Evolutionary conservation across 2,797 vertebrate species (phyloP).

Genomic region (Columba guinea): DNA sequence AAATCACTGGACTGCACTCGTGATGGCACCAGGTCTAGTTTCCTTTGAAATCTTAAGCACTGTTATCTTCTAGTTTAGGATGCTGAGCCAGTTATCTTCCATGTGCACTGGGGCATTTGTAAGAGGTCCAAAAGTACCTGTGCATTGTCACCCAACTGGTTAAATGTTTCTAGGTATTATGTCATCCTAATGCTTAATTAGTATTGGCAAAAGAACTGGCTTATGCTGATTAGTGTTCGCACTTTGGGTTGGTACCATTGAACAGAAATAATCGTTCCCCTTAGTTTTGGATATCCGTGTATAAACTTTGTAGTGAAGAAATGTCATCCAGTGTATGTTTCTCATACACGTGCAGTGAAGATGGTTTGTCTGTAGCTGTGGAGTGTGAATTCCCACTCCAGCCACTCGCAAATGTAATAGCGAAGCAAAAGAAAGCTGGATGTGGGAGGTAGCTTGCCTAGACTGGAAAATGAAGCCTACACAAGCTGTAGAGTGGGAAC

Average conservation of each 20-base stretch:
- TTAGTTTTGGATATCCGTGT: background rate
- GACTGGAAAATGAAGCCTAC: background rate
- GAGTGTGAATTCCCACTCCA: background rate
- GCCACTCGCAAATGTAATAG: background rate
- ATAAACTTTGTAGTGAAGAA: background rate
- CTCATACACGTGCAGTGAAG: background rate
- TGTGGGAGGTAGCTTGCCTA: background rate
- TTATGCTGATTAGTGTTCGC: accelerated
- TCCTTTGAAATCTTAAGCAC: background rate
- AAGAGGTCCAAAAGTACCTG: background rate
- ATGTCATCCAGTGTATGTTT: background rate
- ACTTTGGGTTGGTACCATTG: background rate
- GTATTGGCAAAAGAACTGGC: background rate
- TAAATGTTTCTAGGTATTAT: background rate
- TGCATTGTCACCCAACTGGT: background rate
- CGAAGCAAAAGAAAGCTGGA: background rate
- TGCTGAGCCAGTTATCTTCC: background rate
- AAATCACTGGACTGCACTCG: background rate
- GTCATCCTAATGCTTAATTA: background rate
- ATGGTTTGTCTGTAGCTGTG: background rate
- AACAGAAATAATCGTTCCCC: background rate
- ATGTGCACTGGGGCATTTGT: background rate
- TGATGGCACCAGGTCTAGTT: background rate
- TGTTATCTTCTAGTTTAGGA: background rate
- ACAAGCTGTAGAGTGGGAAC: background rate